These are phyloP conservation scores for Tupiocoris notatus DNA, from an alignment of 2,888 invertebrate species.

Conservation along the genomic window DNA sequence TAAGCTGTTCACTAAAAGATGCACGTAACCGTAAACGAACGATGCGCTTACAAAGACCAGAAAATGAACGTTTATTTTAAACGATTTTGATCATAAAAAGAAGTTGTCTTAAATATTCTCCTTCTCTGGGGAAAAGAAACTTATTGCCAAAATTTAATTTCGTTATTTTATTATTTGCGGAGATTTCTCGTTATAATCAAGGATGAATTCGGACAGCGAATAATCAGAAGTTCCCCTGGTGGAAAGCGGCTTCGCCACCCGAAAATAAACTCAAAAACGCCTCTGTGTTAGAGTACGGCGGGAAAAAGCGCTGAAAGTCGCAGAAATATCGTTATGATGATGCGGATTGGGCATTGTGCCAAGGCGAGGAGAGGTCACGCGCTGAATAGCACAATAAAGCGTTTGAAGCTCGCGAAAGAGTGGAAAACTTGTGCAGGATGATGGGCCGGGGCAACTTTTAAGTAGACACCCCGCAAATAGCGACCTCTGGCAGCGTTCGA, in stretches of 20 bases:
- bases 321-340: slow-evolving; percentile 14
- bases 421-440: too few species aligned
- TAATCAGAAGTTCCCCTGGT: background rate
- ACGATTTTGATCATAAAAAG: too few species aligned
- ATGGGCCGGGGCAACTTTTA: background rate
- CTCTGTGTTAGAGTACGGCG: background rate
- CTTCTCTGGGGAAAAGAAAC: too few species aligned
- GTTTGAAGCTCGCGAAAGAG: background rate
- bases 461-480: background rate
- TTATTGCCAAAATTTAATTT: too few species aligned
- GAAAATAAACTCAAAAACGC: background rate
- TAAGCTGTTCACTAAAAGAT: too few species aligned
- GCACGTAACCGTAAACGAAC: too few species aligned
- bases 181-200: too few species aligned
- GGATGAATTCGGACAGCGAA: background rate
- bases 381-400: slow-evolving; percentile 15
- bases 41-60: too few species aligned
- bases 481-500: background rate
- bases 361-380: slow-evolving; percentile 5
- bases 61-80: too few species aligned
- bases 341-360: slow-evolving; percentile 20
- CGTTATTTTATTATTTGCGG: too few species aligned
- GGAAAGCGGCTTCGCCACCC: background rate
- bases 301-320: background rate
- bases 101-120: too few species aligned